phyloP scores from a whole-genome alignment of 2,888 invertebrate genomes.

The Sarcophaga subvicina region DNA sequence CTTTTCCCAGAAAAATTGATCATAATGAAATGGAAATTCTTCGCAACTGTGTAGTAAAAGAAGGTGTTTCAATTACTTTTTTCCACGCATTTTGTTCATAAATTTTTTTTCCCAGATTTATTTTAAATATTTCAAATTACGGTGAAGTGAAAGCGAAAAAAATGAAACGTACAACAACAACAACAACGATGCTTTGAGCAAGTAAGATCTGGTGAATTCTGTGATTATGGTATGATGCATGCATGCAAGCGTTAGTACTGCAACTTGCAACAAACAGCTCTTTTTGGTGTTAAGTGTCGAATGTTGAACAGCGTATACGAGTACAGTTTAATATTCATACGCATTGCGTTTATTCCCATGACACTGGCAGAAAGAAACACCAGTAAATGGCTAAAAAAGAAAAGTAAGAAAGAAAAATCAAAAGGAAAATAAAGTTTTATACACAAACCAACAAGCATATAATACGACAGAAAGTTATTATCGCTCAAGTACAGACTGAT shows the following conservation, averaged over 20 bases:
- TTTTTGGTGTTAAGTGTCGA: not conserved
- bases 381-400: not conserved
- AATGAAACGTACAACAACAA: too few relatives aligned
- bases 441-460: too few relatives aligned
- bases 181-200: too few relatives aligned
- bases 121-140: too few relatives aligned
- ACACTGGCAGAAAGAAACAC: not conserved
- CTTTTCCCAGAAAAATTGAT: conserved; percentile 4
- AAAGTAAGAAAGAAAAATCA: not conserved
- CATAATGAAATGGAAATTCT: conserved; percentile 1
- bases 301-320: not conserved
- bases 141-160: conserved; percentile 37
- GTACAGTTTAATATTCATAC: not conserved
- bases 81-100: not conserved
- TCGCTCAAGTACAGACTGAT: too few relatives aligned
- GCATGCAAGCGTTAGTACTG: not conserved
- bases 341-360: conserved; percentile 10
- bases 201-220: too few relatives aligned
- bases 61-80: conserved; percentile 5
- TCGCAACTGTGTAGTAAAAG: not conserved
- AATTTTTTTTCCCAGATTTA: not conserved
- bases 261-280: conserved; percentile 4
- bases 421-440: not conserved
- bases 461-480: too few relatives aligned
- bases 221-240: too few relatives aligned